Evolutionary conservation across 2,888 invertebrate species (phyloP).

Genomic region (Platycnemis pennipes): DNA sequence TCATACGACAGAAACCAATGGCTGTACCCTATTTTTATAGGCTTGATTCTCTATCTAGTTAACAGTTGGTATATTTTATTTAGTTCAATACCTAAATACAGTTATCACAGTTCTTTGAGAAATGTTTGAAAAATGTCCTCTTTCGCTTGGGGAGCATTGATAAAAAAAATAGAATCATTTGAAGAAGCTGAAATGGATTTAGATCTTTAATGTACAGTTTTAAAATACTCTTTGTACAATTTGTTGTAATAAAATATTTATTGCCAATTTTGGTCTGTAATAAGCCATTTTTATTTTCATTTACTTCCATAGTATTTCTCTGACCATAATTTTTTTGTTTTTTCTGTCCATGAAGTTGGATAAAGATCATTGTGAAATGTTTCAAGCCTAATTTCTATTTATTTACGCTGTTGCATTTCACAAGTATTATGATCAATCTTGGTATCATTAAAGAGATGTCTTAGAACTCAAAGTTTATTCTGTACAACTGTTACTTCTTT

Average conservation of each 20-base stretch:
- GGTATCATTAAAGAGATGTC: neutral
- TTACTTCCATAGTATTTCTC: constrained; percentile 69
- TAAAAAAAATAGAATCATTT: constrained; percentile 44
- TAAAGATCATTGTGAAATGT: neutral
- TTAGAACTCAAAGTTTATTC: neutral
- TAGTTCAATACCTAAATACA: constrained; percentile 31
- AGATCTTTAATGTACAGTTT: constrained; percentile 62
- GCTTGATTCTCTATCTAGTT: constrained; percentile 37
- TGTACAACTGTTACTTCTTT: neutral
- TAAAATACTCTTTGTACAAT: constrained; percentile 66
- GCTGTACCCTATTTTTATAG: constrained; percentile 61
- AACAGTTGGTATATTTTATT: constrained; percentile 64
- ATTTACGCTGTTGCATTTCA: neutral
- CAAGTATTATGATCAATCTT: neutral
- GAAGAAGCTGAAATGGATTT: constrained; percentile 50
- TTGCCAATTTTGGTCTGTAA: constrained; percentile 69
- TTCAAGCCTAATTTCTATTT: neutral
- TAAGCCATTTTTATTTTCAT: constrained; percentile 70
- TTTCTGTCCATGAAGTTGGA: neutral
- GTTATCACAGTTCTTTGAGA: constrained; percentile 37
- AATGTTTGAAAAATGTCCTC: constrained; percentile 51
- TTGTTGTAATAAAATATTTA: constrained; percentile 68
- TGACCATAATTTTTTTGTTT: constrained; percentile 60
- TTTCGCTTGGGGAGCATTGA: constrained; percentile 53
- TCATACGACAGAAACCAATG: constrained; percentile 43